Base-by-base conservation (phyloP, 2,888 invertebrate genomes). In the Eledone cirrhosa region DNA sequence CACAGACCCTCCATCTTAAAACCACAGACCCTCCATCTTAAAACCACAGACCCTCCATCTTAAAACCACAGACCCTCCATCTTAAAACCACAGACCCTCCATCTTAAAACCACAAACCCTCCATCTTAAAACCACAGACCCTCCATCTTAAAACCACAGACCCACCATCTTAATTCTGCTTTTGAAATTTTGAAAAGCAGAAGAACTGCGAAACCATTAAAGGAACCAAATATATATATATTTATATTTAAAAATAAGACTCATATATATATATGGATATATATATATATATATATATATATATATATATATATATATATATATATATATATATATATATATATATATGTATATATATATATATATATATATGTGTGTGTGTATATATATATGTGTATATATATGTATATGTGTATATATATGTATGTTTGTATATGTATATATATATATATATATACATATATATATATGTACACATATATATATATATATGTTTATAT, bases 181-280 rank as follows among this genome's bases (percentile, higher is more conserved):
- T 59, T 19, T 59, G 11, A 59, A 11, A 59, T 11, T n/a, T n/a
- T 59, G 4, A 59, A 59, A 3, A 3, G 11, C 3, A n/a, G 11
- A 11, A 19, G n/a, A 19, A 7, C n/a, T n/a, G n/a, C n/a, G n/a
- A n/a, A n/a, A n/a, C n/a, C n/a, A n/a, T n/a, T n/a, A n/a, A n/a
- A n/a, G n/a, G n/a, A n/a, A n/a, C n/a, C n/a, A n/a, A n/a, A n/a
- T n/a, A n/a, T n/a, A n/a, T n/a, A n/a, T n/a, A n/a, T n/a, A n/a
- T n/a, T n/a, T n/a, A n/a, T n/a, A n/a, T n/a, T n/a, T n/a, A n/a
- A n/a, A n/a, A n/a, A n/a, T n/a, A n/a, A n/a, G n/a, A n/a, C n/a
- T n/a, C n/a, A n/a, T n/a, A n/a, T n/a, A n/a, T n/a, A n/a, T 67
- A 67, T 67, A 67, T 67, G 31, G 14, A 67, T 67, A 29, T 67